These are phyloP conservation scores for Neoitamus cyanurus DNA, from an alignment of 2,888 invertebrate species.

Conservation along the genomic window DNA sequence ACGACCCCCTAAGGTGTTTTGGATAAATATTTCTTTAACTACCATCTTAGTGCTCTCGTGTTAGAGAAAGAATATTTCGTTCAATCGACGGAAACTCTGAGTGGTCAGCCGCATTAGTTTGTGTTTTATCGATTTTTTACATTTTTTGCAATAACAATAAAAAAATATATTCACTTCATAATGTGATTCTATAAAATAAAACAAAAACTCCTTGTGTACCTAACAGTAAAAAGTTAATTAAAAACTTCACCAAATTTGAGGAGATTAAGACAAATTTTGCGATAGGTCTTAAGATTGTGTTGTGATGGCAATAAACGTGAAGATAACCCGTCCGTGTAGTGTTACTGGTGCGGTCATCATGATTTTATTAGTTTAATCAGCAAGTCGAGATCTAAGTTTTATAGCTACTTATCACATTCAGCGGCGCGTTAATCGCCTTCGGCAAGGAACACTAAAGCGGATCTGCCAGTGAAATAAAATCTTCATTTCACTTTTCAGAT, in stretches of 20 bases:
- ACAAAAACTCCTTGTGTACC: no score
- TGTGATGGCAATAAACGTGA: neutral
- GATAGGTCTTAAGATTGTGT: neutral
- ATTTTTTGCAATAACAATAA: no score
- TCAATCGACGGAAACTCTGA: no score
- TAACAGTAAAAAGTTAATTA: neutral
- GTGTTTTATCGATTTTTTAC: no score
- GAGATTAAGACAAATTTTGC: neutral
- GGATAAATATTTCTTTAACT: no score
- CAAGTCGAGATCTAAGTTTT: neutral
- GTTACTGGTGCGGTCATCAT: neutral
- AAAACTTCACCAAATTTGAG: neutral
- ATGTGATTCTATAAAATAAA: no score
- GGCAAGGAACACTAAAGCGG: neutral
- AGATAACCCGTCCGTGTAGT: neutral
- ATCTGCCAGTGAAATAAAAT: neutral
- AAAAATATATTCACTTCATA: no score
- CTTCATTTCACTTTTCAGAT: neutral
- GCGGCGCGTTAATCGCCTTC: neutral
- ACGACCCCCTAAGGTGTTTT: no score
- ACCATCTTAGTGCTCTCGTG: no score
- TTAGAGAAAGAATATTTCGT: no score
- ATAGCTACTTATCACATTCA: neutral
- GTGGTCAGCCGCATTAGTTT: no score
- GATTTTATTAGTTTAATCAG: neutral